Base-by-base conservation (phyloP, 2,888 invertebrate genomes). In the Ametastegia equiseti region DNA sequence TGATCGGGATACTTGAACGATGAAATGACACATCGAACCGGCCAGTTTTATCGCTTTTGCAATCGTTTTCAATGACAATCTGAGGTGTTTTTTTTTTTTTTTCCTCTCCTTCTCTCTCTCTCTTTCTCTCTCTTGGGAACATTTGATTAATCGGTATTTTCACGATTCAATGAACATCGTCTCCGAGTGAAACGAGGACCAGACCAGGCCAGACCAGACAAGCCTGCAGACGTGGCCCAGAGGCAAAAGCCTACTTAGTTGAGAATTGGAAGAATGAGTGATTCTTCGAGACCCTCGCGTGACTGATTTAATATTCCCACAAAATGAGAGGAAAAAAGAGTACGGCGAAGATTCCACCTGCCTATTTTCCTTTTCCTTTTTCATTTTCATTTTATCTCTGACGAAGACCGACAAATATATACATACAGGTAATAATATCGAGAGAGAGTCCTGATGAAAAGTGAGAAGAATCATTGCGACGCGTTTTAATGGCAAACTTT, bases 251-350 rank as follows among this genome's bases (percentile, higher is more conserved):
- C 27, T 75, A 23, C 73, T 75, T 54, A 33, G 30, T 19, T 54
- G 19, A 19, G 6, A n/a, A 47, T 73, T 50, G 19, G 30, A 73
- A 47, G 50, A 73, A 73, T 36, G 54, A 50, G 50, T 73, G 73
- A 47, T 47, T 27, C 71, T 71, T 30, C 45, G 42, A 42, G 42
- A 67, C 2, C 39, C 67, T 67, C 13, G 67, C 67, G 67, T 67
- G 67, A 71, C 71, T 71, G 47, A 73, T 73, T 50, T 54, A 50
- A 73, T 73, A 73, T 73, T 50, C 73, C 19, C 19, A 30, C 50
- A 73, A 1, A 50, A n/a, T 23, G 11, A 33, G 19, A 30, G 19
- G 30, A 9, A n/a, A 30, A 47, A 30, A 27, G 30, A 47, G 15
- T n/a, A n/a, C 5, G 30, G 11, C 69, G 23, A 27, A 30, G 27